A percentile compares a stretch with the other conserved stretches of the same genome.
Evolutionary conservation across 2,888 invertebrate genomes (phyloP).

Genomic region (Eumacrocentrus americanus): DNA sequence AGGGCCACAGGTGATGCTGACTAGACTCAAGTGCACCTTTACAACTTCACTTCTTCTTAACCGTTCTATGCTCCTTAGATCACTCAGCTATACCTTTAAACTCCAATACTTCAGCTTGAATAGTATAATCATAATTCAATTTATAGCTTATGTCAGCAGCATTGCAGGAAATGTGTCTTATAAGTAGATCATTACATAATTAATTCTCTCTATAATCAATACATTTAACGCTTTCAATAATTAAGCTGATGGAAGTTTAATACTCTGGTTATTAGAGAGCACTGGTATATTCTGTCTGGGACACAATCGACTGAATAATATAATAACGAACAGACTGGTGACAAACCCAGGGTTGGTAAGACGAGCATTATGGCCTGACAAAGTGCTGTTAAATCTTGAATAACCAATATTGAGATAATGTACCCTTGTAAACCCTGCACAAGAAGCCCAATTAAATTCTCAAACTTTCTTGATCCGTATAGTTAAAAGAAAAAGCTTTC

Average conservation of each 20-base stretch:
- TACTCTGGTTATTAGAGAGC: constrained; percentile 4
- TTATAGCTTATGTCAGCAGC: too few relatives aligned
- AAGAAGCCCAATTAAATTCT: too few relatives aligned
- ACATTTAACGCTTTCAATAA: constrained; percentile 6
- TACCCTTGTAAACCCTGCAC: too few relatives aligned
- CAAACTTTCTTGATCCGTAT: too few relatives aligned
- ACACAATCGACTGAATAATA: constrained; percentile 4
- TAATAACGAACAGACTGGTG: background rate
- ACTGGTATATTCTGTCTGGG: background rate
- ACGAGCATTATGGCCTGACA: background rate
- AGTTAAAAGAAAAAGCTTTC: too few relatives aligned
- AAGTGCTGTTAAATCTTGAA: background rate
- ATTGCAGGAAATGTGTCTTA: too few relatives aligned
- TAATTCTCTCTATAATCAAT: background rate
- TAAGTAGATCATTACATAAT: too few relatives aligned
- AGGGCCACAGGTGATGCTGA: constrained; percentile 57
- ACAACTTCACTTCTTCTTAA: too few relatives aligned
- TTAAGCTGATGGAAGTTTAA: constrained; percentile 5
- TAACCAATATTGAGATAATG: too few relatives aligned
- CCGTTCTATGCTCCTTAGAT: background rate
- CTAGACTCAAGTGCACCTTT: constrained; percentile 52
- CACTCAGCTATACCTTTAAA: background rate
- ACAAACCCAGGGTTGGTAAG: background rate
- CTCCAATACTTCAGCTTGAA: background rate
- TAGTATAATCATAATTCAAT: background rate